Percentiles rank a stretch among this genome's conserved stretches.
Evolutionary conservation across 2,113 vertebrate species (phyloP).

Genomic region (Heterotilapia buettikoferi): DNA sequence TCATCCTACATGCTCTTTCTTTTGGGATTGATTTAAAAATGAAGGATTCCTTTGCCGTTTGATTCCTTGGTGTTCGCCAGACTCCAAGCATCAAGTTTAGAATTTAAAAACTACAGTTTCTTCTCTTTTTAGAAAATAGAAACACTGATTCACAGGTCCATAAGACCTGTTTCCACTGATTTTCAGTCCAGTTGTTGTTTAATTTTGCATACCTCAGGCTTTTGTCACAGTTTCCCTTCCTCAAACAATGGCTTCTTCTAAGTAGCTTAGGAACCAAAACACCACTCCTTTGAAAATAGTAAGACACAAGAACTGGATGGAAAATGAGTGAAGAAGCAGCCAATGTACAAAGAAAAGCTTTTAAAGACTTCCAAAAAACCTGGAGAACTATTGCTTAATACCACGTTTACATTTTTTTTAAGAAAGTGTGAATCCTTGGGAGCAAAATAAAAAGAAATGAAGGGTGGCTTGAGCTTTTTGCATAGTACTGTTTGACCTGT

Average conservation of each 20-base stretch:
- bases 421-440: background rate
- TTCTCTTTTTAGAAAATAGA: background rate
- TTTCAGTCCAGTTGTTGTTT: background rate
- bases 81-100: background rate
- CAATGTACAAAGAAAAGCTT: background rate
- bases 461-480: accelerated
- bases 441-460: background rate
- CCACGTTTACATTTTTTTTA: accelerated
- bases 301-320: background rate
- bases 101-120: background rate
- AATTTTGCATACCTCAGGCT: background rate
- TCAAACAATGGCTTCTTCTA: background rate
- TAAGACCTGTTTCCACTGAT: background rate
- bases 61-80: background rate
- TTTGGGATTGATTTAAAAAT: background rate
- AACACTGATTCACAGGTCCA: background rate
- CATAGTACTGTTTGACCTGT: accelerated
- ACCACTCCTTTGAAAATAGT: background rate
- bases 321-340: background rate
- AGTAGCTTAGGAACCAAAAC: background rate
- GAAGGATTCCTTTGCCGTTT: background rate
- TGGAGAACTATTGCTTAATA: background rate
- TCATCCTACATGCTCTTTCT: background rate
- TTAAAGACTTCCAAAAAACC: background rate
- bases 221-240: background rate